Conservation (phyloP, 2,113 vertebrate genomes). For the Rynchops niger region DNA sequence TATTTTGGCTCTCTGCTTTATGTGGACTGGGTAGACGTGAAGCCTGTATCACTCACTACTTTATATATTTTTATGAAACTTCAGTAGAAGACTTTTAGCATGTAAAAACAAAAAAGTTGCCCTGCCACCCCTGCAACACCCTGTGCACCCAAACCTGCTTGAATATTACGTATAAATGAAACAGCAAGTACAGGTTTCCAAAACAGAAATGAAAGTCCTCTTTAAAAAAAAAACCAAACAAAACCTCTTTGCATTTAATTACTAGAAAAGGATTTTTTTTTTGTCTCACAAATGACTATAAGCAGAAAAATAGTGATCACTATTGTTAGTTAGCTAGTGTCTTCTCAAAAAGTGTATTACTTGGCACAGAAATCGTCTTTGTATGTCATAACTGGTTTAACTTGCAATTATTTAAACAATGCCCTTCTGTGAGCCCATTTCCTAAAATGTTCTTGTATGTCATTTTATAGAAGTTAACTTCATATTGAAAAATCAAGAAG, state of each 20-base stretch:
- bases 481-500: background rate
- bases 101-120: background rate
- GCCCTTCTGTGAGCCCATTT: background rate
- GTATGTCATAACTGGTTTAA: background rate
- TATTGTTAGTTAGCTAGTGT: background rate
- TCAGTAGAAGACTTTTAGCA: background rate
- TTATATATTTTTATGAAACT: fast-evolving
- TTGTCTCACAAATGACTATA: background rate
- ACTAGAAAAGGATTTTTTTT: background rate
- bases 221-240: background rate
- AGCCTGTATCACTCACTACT: background rate
- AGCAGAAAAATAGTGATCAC: background rate
- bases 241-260: background rate
- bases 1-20: background rate
- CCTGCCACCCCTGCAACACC: background rate
- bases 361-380: background rate
- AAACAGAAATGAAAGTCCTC: background rate
- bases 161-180: background rate
- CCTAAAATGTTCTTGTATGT: background rate
- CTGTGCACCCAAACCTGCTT: background rate
- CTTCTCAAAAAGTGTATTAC: background rate
- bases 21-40: background rate
- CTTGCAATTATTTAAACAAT: background rate
- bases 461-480: background rate
- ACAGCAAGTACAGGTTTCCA: background rate